Percentiles rank a stretch among this genome's conserved stretches.
Conservation (phyloP, 2,113 vertebrate species). For the Cyprinodon brontotheroides region DNA sequence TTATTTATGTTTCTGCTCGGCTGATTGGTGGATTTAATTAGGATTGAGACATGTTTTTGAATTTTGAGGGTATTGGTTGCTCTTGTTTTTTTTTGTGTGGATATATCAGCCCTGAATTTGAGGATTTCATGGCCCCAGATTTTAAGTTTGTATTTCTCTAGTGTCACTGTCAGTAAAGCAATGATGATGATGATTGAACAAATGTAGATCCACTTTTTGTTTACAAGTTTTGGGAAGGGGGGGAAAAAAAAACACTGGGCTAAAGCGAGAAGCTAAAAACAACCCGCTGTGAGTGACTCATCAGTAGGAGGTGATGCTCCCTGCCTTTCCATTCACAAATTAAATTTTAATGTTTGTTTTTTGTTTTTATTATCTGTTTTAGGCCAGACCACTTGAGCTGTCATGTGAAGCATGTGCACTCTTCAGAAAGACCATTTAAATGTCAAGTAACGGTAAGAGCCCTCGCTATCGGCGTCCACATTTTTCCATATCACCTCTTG, state of each 20-base stretch:
- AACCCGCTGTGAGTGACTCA: background rate
- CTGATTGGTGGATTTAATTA: background rate
- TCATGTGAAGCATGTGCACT: constrained; percentile 99
- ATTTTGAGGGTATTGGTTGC: background rate
- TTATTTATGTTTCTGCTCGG: background rate
- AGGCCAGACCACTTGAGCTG: constrained; percentile 99
- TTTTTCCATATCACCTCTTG: background rate
- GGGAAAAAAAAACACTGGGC: background rate
- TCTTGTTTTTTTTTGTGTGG: background rate
- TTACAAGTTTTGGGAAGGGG: background rate
- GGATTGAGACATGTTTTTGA: background rate
- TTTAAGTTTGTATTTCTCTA: background rate
- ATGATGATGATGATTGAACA: background rate
- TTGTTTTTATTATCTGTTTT: constrained; percentile 49
- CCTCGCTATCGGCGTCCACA: background rate
- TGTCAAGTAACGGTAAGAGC: constrained; percentile 95
- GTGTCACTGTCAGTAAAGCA: background rate
- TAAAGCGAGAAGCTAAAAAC: background rate
- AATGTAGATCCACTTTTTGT: background rate
- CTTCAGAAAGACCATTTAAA: constrained; percentile 99
- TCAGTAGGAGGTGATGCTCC: background rate
- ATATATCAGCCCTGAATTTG: background rate
- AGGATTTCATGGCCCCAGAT: background rate
- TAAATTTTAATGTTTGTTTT: constrained; percentile 8
- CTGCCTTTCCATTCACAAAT: background rate